Evolutionary conservation across 2,113 vertebrate genomes (phyloP).

Genomic region (Psittacus erithacus): DNA sequence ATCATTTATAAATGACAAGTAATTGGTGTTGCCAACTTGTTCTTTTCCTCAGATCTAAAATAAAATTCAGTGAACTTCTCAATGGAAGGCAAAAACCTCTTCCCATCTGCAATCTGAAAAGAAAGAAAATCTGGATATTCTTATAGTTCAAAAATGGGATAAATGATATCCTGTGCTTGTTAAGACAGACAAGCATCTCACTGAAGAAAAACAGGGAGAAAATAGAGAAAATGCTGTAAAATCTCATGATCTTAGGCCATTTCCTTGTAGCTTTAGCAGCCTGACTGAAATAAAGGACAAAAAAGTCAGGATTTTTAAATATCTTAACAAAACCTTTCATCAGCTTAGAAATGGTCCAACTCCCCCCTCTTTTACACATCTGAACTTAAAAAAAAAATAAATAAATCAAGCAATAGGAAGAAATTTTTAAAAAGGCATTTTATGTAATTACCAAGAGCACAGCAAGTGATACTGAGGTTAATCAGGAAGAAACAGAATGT

Average conservation of each 20-base stretch:
- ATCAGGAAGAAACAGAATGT: neutral
- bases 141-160: neutral
- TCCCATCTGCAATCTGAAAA: neutral
- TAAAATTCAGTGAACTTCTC: neutral
- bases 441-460: neutral
- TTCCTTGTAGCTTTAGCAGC: neutral
- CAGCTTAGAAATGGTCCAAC: neutral
- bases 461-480: neutral
- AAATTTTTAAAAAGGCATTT: neutral
- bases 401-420: neutral
- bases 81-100: neutral
- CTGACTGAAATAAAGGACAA: neutral
- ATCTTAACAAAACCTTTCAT: neutral
- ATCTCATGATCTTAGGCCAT: neutral
- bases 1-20: neutral
- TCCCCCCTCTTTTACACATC: neutral
- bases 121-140: neutral
- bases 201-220: neutral
- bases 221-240: neutral
- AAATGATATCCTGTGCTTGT: neutral
- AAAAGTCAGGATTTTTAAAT: accelerated
- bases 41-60: neutral
- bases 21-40: neutral
- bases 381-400: neutral
- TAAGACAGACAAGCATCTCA: neutral